Percentiles rank a stretch among this genome's conserved stretches.
phyloP scores from a whole-genome alignment of 2,797 vertebrate species.

The Tokudaia tokunoshimensis region DNA sequence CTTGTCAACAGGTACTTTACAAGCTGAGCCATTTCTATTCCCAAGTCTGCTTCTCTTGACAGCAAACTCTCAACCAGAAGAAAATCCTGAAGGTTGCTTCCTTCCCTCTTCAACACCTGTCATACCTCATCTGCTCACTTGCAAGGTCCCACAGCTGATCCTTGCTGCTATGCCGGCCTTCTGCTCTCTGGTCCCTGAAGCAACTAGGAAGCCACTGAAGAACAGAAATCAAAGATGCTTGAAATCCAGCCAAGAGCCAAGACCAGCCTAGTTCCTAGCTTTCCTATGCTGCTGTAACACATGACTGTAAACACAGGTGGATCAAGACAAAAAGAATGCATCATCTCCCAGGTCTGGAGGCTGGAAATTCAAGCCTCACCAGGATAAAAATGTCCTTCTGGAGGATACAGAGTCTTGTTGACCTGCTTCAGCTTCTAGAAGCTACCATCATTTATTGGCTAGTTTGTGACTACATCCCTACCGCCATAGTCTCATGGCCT shows the following conservation, averaged over 20 bases:
- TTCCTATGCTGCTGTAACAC: background rate
- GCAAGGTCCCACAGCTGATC: background rate
- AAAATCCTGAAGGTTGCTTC: background rate
- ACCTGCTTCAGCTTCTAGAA: background rate
- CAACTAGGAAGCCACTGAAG: background rate
- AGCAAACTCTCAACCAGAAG: background rate
- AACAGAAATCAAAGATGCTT: background rate
- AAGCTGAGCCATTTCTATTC: background rate
- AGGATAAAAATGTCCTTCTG: background rate
- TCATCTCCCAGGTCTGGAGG: background rate
- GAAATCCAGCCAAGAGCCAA: background rate
- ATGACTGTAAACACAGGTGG: background rate
- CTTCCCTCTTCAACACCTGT: background rate
- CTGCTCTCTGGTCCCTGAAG: background rate
- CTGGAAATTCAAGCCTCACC: background rate
- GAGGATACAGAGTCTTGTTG: background rate
- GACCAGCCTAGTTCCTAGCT: background rate
- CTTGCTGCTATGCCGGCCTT: background rate
- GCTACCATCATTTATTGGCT: background rate
- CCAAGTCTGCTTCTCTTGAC: background rate
- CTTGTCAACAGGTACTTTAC: background rate
- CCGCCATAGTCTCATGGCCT: too few species aligned
- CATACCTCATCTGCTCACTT: fast-evolving
- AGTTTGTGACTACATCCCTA: too few species aligned
- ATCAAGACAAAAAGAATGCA: background rate